Evolutionary conservation across 2,888 invertebrate species (phyloP), one percentile per base, ranked within the genome.

Genomic region (Megastigmus dorsalis): DNA sequence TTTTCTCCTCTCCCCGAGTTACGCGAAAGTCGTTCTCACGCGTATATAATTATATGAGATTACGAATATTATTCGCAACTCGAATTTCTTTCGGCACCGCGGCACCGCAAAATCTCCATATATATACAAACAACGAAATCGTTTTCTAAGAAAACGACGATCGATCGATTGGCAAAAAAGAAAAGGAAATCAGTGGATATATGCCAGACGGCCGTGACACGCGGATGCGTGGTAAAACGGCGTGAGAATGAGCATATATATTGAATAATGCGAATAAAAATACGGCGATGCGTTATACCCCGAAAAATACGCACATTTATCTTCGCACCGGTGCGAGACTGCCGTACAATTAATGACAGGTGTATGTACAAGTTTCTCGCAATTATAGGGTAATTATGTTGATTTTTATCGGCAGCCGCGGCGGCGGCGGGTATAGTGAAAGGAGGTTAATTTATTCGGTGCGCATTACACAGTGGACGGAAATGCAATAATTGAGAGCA

Each of bases 381-480:
- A 48, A 68, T 67, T 67, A 67, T 41, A 6, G 4, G 5, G 26
- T n/a, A 4, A 15, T 6, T 18, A 57, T 50, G 30, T 50, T 28
- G 68, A 68, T 68, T 59, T 59, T 59, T 57, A 68, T 68, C 68
- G 41, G 18, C 20, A 10, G n/a, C 4, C 4, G 5, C n/a, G n/a
- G n/a, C n/a, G n/a, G n/a, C n/a, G n/a, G n/a, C n/a, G n/a, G n/a
- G n/a, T n/a, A n/a, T n/a, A n/a, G 66, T 54, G 41, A 18, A 3
- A 62, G 26, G 15, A 10, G 10, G 20, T 33, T 62, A 20, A 62
- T 48, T 45, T 20, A 41, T 38, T 52, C 38, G 28, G 18, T 38
- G 30, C 38, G 18, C 18, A 54, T 54, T 65, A 10, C 54, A 26
- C 10, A 20, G 38, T 2, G n/a, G n/a, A n/a, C n/a, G n/a, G n/a